A percentile compares a stretch with the other conserved stretches of the same genome.
Evolutionary conservation across 1,140 invertebrate species (phyloP).

Genomic region (Onthophagus taurus): DNA sequence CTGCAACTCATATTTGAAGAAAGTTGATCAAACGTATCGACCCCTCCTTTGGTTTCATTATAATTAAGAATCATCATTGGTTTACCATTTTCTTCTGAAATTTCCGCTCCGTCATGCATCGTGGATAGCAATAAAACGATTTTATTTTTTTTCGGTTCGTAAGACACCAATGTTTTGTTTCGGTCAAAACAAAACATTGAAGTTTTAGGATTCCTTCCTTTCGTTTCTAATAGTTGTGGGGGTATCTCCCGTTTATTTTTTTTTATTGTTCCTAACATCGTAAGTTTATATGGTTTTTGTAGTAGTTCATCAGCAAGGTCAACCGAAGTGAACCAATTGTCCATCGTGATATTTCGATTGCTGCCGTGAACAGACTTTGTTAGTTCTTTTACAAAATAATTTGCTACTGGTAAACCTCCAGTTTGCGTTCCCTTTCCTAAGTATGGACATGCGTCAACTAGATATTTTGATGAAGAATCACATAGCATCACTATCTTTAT

Average conservation of each 20-base stretch:
- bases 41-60: slow-evolving; percentile 6
- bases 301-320: slow-evolving; percentile 22
- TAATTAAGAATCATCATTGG: slow-evolving; percentile 2
- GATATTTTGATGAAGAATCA: slow-evolving; percentile 30
- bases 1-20: slow-evolving; percentile 4
- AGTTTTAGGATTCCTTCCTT: not conserved
- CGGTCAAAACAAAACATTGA: slow-evolving; percentile 8
- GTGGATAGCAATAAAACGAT: slow-evolving; percentile 1
- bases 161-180: slow-evolving; percentile 6
- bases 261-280: slow-evolving; percentile 1
- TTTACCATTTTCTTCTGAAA: slow-evolving; percentile 1
- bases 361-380: slow-evolving; percentile 25
- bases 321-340: slow-evolving; percentile 38
- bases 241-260: slow-evolving; percentile 9
- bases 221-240: not conserved
- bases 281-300: not conserved
- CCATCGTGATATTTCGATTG: slow-evolving; percentile 35
- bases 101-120: not conserved
- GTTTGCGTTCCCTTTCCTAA: slow-evolving; percentile 28
- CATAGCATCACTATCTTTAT: slow-evolving; percentile 32
- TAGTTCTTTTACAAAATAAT: slow-evolving; percentile 23
- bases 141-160: slow-evolving; percentile 9
- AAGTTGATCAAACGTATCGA: slow-evolving; percentile 9
- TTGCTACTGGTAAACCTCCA: slow-evolving; percentile 19
- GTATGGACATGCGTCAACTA: slow-evolving; percentile 32